Evolutionary conservation across 2,113 vertebrate genomes (phyloP), one percentile per base, ranked within the genome.

Genomic region (Proteles cristata): DNA sequence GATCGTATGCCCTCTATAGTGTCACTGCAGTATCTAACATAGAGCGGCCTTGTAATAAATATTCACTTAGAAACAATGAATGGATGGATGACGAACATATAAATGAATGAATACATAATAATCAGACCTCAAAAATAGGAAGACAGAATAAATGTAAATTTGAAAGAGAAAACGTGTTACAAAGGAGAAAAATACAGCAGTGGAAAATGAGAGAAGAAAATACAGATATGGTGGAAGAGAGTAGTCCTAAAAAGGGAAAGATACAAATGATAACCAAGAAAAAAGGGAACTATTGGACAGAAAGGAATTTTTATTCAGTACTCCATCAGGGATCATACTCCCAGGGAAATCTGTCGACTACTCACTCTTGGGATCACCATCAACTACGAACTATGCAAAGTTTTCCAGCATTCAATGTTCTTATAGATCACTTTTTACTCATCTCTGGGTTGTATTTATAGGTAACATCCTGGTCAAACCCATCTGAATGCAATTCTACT

Each of bases 121-220:
- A 84, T 39, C 21, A 85, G 31, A 84, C 21, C 8, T 88, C 43
- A 85, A 90, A 91, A 80, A 81, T 48, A 66, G 11, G 48, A 90
- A 73, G 35, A 84, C 0, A 89, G n/a, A 80, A 12, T 55, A 86
- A 81, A 19, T 33, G 50, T 25, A 19, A 71, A 86, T 74, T 58
- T 90, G 55, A 90, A 48, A 77, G 21, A 71, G 14, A 39, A 65
- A 88, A 8, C 15, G 25, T 28, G 58, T 80, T 73, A 65, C 25
- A n/a, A 95, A 90, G 25, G 58, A 76, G 45, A 82, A 82, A 74
- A 93, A 66, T 55, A 31, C 9, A 86, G 84, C 17, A 21, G 43
- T 84, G 53, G 83, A 31, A 79, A 84, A 83, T 11, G 63, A 69
- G 43, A 84, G 53, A 92, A 77, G 58, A 92, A 69, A 84, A 95